Base-by-base conservation (phyloP, 2,797 vertebrate species). In the Syngnathus rostellatus region DNA sequence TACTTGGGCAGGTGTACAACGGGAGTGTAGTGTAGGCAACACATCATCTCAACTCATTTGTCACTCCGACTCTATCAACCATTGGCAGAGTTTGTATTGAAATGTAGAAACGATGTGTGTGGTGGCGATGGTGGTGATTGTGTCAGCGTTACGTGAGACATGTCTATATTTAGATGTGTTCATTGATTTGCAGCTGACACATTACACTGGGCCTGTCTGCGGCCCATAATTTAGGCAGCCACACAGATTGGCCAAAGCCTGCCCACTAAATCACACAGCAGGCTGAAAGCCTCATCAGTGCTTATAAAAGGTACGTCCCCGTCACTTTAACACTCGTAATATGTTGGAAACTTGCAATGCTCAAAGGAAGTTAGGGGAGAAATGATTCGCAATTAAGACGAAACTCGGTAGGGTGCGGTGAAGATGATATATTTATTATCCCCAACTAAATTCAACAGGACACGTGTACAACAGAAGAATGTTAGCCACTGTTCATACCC, bases 121-220 rank as follows among this genome's bases (percentile, higher is more conserved):
- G 11, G 3, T 39, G 57, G 58, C 43, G 11, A 1, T 39, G 57
- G 58, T 48, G 70, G 75, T 74, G 81, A 80, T 85, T 84, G 80
- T 81, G 77, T 86, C 79, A 82, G 75, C 60, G 81, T 84, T 86
- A 87, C 86, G 85, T 79, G 88, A 91, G 79, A 83, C 84, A 82
- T 65, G 77, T 85, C 87, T 91, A 89, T 88, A 90, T 91, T 90
- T 91, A 89, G 89, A 84, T 77, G 79, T 89, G 82, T 89, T 77
- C 83, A 90, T 91, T 70, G 89, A 91, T 90, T 88, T 64, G 77
- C 74, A 76, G 83, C 83, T 85, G 88, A 89, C 87, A 90, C 85
- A 84, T 78, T 83, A 90, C 83, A 87, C 87, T 76, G 68, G 68
- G 64, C 74, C 81, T 75, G 80, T 89, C 86, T 87, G 74, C 68